Evolutionary conservation across 2,113 vertebrate species (phyloP).

Genomic region (Scopus umbretta): DNA sequence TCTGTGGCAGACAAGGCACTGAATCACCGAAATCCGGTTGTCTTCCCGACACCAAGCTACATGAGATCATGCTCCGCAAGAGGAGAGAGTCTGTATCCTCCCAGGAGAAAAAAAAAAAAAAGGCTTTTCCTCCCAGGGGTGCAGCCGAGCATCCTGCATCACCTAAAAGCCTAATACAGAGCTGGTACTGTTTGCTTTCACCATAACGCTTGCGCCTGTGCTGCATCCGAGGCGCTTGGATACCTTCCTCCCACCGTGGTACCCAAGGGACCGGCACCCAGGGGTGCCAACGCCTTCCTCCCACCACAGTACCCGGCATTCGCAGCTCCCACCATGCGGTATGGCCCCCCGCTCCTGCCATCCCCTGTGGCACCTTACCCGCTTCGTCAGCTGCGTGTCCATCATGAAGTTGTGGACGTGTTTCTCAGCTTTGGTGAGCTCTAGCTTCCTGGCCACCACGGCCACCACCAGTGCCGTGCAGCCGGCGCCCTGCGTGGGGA

Average conservation of each 20-base stretch:
- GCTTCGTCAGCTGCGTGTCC: conserved; percentile 97
- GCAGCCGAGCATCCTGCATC: not conserved
- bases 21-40: not conserved
- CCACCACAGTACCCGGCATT: fast-evolving
- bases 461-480: conserved; percentile 97
- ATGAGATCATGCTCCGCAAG: not conserved
- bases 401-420: conserved; percentile 99
- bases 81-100: not conserved
- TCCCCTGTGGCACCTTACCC: conserved; percentile 75
- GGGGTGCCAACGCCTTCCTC: not conserved
- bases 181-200: not conserved
- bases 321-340: not conserved
- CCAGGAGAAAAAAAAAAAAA: not conserved
- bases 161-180: not conserved
- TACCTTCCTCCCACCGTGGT: not conserved
- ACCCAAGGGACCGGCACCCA: not conserved
- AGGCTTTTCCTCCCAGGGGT: not conserved
- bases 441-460: conserved; percentile 97
- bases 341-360: no score
- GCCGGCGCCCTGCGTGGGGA: conserved; percentile 83
- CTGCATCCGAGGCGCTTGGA: not conserved
- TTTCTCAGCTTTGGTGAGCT: conserved; percentile 98
- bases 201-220: fast-evolving
- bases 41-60: not conserved
- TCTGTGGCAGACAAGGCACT: not conserved